These are phyloP conservation scores for Limnephilus lunatus DNA, from an alignment of 2,888 invertebrate genomes.

Conservation along the genomic window DNA sequence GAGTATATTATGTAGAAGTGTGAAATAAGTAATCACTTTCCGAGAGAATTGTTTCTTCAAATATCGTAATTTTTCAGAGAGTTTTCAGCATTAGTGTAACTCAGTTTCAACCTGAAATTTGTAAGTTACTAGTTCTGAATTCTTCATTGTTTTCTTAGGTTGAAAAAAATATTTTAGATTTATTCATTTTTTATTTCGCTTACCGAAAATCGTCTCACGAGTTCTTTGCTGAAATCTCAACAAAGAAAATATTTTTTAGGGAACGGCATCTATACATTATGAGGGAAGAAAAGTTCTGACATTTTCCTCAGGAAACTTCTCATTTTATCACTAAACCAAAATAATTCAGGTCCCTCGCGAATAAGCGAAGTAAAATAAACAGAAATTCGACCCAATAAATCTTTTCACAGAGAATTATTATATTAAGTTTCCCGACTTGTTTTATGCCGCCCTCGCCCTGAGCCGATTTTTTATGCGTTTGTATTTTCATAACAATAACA, in stretches of 20 bases:
- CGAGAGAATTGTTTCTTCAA: not conserved
- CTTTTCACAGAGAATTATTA: constrained; percentile 42
- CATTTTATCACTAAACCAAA: constrained; percentile 51
- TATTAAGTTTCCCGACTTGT: constrained; percentile 36
- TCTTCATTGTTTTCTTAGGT: not conserved
- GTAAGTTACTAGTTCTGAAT: not conserved
- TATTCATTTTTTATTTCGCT: constrained; percentile 16
- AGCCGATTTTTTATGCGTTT: constrained; percentile 13
- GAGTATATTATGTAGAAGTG: not conserved
- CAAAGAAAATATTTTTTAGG: constrained; percentile 36
- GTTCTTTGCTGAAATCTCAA: constrained; percentile 33
- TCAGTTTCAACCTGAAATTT: not conserved
- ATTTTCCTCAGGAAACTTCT: constrained; percentile 45
- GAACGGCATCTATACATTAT: constrained; percentile 41
- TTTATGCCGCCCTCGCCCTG: constrained; percentile 24
- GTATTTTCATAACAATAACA: constrained; percentile 13
- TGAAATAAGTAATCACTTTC: not conserved
- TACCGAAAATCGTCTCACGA: constrained; percentile 15
- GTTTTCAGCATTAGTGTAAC: not conserved
- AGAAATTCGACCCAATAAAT: constrained; percentile 53
- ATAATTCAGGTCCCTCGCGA: constrained; percentile 51
- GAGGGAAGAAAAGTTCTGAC: constrained; percentile 33
- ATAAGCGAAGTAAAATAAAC: constrained; percentile 38
- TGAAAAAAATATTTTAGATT: constrained; percentile 35
- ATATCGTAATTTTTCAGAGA: not conserved